Evolutionary conservation across 2,888 invertebrate genomes (phyloP), one percentile per base, ranked within the genome.

Genomic region (Marasmarcha lunaedactyla): DNA sequence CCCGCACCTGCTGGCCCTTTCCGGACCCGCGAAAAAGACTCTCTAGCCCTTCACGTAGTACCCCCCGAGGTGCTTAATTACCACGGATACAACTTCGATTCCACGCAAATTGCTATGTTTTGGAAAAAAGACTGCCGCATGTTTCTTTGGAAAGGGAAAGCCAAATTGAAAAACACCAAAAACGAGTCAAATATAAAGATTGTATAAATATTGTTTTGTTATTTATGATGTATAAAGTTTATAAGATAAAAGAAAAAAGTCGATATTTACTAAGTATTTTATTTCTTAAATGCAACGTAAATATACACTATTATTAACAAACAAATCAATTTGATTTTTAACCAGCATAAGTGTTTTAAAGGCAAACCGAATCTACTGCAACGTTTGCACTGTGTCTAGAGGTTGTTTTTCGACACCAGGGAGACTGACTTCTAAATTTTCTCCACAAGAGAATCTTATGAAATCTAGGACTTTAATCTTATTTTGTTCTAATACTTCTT

Each of bases 381-480:
- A 85, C 38, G 87, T 88, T 71, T 89, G 88, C 25, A 88, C 81
- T 34, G 78, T 78, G 44, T 89, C 86, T 46, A 89, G 63, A 3
- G 83, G 76, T 51, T 86, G 76, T 45, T 77, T 81, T 46, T 76
- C 83, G 42, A 78, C 72, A n/a, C 81, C 83, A 7, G 68, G 74
- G 66, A 79, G 60, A 37, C 51, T 63, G 4, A 60, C 54, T 50
- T 77, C 73, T 10, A 66, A 49, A 13, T 55, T 54, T 70, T 94
- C 95, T 1, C 97, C 97, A 65, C 95, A 94, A 63, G 95, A 94
- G 70, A 91, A 95, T 45, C 97, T 86, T 44, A 90, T 87, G 69
- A 94, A 97, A 68, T 95, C 94, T 6, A 93, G 56, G 13, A 97
- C 76, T 61, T 88, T 84, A 0, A 88, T 66, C 44, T 87, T 77